Evolutionary conservation across 2,797 vertebrate species (phyloP).

Genomic region (Thunnus albacares): DNA sequence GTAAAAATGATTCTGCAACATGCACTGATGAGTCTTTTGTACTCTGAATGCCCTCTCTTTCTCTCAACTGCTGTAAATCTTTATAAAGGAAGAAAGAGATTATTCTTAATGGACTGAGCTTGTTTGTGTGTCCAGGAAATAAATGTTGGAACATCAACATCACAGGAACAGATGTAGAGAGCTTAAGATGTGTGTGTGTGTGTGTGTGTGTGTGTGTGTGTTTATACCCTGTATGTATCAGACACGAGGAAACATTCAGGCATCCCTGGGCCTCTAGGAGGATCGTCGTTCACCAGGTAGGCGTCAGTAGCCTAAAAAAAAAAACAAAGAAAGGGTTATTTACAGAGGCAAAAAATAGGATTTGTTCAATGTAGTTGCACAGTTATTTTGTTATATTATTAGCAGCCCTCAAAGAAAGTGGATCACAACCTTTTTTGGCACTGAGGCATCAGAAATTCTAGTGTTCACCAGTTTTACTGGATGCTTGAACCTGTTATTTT

Average conservation of each 20-base stretch:
- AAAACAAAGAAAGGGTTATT: slow-evolving; percentile 40
- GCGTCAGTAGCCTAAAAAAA: slow-evolving; percentile 87
- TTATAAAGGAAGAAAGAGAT: slow-evolving; percentile 22
- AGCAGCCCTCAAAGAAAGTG: background rate
- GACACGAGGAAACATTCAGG: slow-evolving; percentile 90
- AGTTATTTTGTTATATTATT: background rate
- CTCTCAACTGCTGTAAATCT: slow-evolving; percentile 32
- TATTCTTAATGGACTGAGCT: slow-evolving; percentile 36
- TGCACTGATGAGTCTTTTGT: slow-evolving; percentile 35
- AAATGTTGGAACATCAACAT: slow-evolving; percentile 25
- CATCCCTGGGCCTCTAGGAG: slow-evolving; percentile 86
- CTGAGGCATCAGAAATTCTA: background rate
- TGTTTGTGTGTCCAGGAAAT: slow-evolving; percentile 55
- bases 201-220: slow-evolving; percentile 41
- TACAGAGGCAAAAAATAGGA: slow-evolving; percentile 5
- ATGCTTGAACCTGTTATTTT: slow-evolving; percentile 13
- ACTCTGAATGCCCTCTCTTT: background rate
- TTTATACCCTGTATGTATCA: slow-evolving; percentile 88
- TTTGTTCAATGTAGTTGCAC: background rate
- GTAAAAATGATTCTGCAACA: slow-evolving; percentile 31
- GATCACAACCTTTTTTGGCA: background rate
- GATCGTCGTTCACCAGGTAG: slow-evolving; percentile 89
- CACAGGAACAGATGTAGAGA: slow-evolving; percentile 23
- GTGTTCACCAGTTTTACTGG: background rate
- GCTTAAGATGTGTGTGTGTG: slow-evolving; percentile 26